These are phyloP conservation scores for Tipula unca DNA, from an alignment of 2,888 invertebrate species.

Conservation along the genomic window DNA sequence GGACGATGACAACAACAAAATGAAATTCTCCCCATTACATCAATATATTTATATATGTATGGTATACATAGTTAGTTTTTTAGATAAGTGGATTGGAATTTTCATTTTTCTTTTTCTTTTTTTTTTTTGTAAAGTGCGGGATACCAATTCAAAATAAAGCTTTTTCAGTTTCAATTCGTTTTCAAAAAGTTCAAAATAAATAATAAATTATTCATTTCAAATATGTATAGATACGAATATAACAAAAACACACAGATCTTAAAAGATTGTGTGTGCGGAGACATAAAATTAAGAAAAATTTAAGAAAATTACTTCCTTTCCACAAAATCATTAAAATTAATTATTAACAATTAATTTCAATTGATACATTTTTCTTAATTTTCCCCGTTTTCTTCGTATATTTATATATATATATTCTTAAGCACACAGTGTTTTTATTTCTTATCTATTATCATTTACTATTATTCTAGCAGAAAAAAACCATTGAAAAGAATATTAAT, in stretches of 20 bases:
- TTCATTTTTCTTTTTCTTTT: not conserved
- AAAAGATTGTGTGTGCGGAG: not conserved
- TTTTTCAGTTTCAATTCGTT: not conserved
- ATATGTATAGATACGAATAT: not conserved
- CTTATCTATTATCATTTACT: slow-evolving; percentile 14
- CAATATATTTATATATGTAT: too few species aligned
- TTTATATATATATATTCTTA: not conserved
- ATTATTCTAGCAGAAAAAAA: slow-evolving; percentile 1
- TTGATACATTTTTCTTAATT: slow-evolving; percentile 14
- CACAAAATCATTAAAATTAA: slow-evolving; percentile 8
- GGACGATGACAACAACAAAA: not conserved
- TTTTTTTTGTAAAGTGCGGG: not conserved
- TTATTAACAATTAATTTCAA: slow-evolving; percentile 14
- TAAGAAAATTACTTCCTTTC: slow-evolving; percentile 8
- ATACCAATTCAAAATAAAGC: not conserved
- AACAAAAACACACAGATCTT: not conserved
- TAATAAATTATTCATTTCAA: not conserved
- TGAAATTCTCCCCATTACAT: not conserved
- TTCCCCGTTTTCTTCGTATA: not conserved
- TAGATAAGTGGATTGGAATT: not conserved
- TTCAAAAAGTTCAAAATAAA: not conserved
- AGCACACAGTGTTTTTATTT: not conserved
- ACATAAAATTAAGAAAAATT: slow-evolving; percentile 4
- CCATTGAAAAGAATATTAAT: slow-evolving; percentile 14
- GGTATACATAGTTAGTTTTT: not conserved